Conservation (phyloP, 2,797 vertebrate species). For the Thamnophis elegans region DNA sequence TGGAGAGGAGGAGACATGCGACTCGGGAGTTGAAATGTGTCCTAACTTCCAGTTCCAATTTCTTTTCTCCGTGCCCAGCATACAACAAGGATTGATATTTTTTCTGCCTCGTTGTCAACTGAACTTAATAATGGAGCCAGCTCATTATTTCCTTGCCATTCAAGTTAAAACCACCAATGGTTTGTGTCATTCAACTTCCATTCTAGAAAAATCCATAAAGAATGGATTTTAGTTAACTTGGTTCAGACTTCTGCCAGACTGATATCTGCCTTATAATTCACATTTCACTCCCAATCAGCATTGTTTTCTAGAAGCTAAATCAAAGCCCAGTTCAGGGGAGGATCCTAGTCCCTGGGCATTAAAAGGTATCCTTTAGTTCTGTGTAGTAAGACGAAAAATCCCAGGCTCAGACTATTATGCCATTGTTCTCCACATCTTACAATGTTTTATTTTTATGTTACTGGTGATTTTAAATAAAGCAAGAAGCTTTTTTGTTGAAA, state of each 20-base stretch:
- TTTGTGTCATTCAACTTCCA: not conserved
- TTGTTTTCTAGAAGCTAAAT: not conserved
- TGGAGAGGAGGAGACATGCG: not conserved
- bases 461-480: slow-evolving; percentile 4
- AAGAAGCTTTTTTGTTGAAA: not conserved
- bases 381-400: not conserved
- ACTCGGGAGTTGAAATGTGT: not conserved
- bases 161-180: not conserved
- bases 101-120: not conserved
- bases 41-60: not conserved
- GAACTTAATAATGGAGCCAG: too few relatives aligned
- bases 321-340: not conserved
- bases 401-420: not conserved
- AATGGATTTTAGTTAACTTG: not conserved
- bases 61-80: not conserved
- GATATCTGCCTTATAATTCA: not conserved
- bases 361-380: not conserved
- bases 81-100: not conserved
- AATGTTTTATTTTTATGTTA: not conserved
- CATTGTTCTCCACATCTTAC: not conserved
- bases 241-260: not conserved
- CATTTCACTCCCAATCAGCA: not conserved
- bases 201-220: not conserved
- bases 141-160: not conserved
- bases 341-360: not conserved